These are phyloP conservation scores for Malurus splendens DNA, from an alignment of 2,797 vertebrate genomes.

Conservation along the genomic window DNA sequence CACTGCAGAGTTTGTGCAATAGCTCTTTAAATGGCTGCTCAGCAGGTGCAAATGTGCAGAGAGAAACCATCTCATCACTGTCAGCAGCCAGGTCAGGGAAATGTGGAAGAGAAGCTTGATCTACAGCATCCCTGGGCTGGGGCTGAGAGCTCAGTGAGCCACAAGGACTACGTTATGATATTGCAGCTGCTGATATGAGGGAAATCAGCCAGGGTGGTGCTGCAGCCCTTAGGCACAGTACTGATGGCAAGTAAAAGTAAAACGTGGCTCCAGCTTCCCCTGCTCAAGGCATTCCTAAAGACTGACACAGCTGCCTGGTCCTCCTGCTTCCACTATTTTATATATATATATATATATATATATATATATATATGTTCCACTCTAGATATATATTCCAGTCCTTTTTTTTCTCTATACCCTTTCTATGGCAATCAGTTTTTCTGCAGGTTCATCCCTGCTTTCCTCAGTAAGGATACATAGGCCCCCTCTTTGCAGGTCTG, in stretches of 20 bases:
- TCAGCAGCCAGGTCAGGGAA: slow-evolving; percentile 4
- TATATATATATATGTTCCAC: too few species aligned
- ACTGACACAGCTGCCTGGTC: not conserved
- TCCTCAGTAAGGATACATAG: not conserved
- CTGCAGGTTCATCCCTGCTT: not conserved
- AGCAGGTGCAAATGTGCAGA: not conserved
- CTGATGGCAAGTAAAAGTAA: not conserved
- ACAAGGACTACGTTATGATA: not conserved
- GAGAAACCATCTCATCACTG: not conserved
- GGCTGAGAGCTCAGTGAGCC: not conserved
- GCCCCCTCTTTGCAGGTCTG: not conserved
- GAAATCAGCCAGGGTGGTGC: not conserved
- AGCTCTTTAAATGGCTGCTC: not conserved
- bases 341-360: too few species aligned
- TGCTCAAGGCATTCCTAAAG: not conserved
- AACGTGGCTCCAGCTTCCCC: not conserved
- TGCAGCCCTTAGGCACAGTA: not conserved
- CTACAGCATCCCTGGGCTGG: not conserved
- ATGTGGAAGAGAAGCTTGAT: not conserved
- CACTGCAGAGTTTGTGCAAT: not conserved
- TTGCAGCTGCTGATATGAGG: not conserved
- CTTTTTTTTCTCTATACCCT: not conserved
- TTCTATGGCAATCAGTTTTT: not conserved
- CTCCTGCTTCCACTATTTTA: not conserved
- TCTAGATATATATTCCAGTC: not conserved